Evolutionary conservation across 2,888 invertebrate species (phyloP), one percentile per base, ranked within the genome.

Genomic region (Ophion obscuratus): DNA sequence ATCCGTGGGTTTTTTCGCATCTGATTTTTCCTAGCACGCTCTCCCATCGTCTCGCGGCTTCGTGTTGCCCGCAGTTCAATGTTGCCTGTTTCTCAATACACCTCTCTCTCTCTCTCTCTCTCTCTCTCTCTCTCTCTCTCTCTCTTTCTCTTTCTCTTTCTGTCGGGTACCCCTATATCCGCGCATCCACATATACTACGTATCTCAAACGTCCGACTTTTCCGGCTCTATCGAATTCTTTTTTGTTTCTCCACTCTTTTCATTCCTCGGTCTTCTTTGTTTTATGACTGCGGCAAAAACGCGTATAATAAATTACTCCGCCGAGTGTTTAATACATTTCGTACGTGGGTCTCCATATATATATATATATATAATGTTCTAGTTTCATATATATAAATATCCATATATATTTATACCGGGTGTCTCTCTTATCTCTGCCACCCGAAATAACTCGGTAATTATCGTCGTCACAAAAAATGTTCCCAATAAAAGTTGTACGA

Each of bases 1-100:
- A 70, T 47, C 57, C 84, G 53, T 87, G 74, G 79, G 79, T 76
- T 83, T 81, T 80, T 68, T 47, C 59, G 61, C 73, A 61, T 85
- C 76, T 82, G 76, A 82, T 77, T 82, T 79, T 85, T 27, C 64
- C 40, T 47, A 47, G 47, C 47, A 47, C 14, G 47, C 5, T 66
- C 5, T 66, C 14, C 47, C 64, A 14, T 36, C 64, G 14, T 17
- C 20, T n/a, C 53, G 71, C 61, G 53, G 74, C 66, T 61, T 67
- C 36, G 64, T 70, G 10, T 71, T 70, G 64, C 64, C 67, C 53
- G 71, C 74, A 66, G 53, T 74, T 74, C 74, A 61, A 74, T 64
- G 11, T 44, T 62, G 24, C 47, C 36, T 59, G 44, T 70, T 76
- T 76, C 66, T 47, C 40, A 66, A 36, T 53, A 11, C 47, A 47